phyloP scores from a whole-genome alignment of 2,888 invertebrate genomes.

The Sminthurinus aureus region DNA sequence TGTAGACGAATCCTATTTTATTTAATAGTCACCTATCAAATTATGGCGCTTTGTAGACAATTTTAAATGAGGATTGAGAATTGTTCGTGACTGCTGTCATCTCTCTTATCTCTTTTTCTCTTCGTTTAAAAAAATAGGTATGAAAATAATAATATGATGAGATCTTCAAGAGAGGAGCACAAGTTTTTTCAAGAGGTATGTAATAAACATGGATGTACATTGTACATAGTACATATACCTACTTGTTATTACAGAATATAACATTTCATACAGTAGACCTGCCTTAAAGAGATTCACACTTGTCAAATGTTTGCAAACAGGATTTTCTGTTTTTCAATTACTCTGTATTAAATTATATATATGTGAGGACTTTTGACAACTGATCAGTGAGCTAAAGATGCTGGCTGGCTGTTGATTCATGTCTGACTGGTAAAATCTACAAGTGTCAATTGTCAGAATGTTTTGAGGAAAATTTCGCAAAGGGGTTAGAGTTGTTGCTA shows the following conservation, averaged over 20 bases:
- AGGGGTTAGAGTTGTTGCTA: too few species aligned
- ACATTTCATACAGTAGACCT: not conserved
- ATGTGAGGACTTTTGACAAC: slow-evolving; percentile 7
- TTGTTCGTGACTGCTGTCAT: slow-evolving; percentile 31
- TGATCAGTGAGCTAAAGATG: not conserved
- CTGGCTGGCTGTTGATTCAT: not conserved
- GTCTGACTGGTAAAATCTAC: slow-evolving; percentile 24
- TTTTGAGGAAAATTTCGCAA: not conserved
- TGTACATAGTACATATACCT: too few species aligned
- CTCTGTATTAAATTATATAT: slow-evolving; percentile 20
- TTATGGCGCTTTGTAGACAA: not conserved
- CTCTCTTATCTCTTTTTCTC: slow-evolving; percentile 13
- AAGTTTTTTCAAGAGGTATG: too few species aligned
- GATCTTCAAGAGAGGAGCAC: too few species aligned
- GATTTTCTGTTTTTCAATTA: slow-evolving; percentile 27
- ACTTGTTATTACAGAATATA: not conserved
- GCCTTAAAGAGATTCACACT: not conserved
- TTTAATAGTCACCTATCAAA: slow-evolving; percentile 9
- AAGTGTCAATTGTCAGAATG: slow-evolving; percentile 16
- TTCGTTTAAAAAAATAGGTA: too few species aligned
- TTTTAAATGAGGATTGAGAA: too few species aligned
- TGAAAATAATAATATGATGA: too few species aligned
- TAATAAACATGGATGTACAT: too few species aligned
- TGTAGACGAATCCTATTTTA: not conserved
- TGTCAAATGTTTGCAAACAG: slow-evolving; percentile 25